Evolutionary conservation across 2,113 vertebrate species (phyloP).

Genomic region (Nerophis lumbriciformis): DNA sequence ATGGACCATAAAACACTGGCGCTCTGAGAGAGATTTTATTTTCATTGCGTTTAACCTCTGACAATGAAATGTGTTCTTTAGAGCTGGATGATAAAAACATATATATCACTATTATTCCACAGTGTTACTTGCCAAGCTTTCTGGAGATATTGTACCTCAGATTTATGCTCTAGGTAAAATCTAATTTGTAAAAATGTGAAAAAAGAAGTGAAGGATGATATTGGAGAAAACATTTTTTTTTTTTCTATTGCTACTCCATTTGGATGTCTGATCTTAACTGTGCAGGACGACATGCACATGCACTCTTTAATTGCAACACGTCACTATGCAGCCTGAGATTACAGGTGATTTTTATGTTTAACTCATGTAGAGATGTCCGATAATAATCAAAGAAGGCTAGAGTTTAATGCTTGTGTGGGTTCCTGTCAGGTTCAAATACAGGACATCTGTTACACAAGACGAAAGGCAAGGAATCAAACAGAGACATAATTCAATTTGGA

Average conservation of each 20-base stretch:
- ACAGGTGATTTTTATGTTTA: background rate
- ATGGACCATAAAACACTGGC: constrained; percentile 23
- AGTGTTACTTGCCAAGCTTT: background rate
- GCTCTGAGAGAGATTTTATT: background rate
- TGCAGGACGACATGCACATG: background rate
- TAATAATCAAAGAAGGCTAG: too few relatives aligned
- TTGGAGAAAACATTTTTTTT: background rate
- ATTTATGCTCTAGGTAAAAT: constrained; percentile 4
- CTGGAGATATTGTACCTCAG: background rate
- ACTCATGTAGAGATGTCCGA: too few relatives aligned
- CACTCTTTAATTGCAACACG: background rate
- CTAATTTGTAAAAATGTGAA: background rate
- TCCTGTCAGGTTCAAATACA: too few relatives aligned
- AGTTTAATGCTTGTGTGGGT: too few relatives aligned
- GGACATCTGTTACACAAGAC: too few relatives aligned
- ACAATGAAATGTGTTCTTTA: constrained; percentile 1
- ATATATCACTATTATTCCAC: background rate
- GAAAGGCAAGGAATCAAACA: too few relatives aligned
- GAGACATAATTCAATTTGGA: too few relatives aligned
- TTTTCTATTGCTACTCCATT: background rate
- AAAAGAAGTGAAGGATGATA: background rate
- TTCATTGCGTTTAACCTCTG: constrained; percentile 1
- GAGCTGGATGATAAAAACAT: background rate
- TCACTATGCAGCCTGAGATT: background rate
- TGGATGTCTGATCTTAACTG: background rate